Evolutionary conservation across 1,140 invertebrate species (phyloP).

Genomic region (Vollenhovia emeryi): DNA sequence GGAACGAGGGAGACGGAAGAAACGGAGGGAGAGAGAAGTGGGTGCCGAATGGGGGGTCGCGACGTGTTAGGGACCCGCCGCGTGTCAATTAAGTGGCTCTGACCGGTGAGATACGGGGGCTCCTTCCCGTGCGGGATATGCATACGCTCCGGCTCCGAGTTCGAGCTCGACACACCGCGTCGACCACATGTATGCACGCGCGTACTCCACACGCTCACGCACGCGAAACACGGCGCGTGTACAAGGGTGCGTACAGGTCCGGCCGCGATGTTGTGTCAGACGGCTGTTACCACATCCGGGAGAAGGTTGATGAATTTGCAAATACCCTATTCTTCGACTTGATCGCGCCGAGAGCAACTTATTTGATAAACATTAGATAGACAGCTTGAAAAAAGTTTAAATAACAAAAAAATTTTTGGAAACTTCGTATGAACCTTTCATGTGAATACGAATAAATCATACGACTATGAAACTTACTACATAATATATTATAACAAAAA

Average conservation of each 20-base stretch:
- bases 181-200: slow-evolving; percentile 43
- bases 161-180: slow-evolving; percentile 46
- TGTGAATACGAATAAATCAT: neutral
- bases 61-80: slow-evolving; percentile 83
- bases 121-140: slow-evolving; percentile 81
- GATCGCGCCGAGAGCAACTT: neutral
- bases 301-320: slow-evolving; percentile 28
- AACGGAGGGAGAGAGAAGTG: neutral
- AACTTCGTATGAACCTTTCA: neutral
- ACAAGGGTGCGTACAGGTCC: neutral
- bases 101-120: slow-evolving; percentile 83
- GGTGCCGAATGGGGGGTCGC: slow-evolving; percentile 80
- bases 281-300: neutral
- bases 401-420: neutral
- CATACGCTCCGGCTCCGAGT: slow-evolving; percentile 68
- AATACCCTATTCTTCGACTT: neutral
- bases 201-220: slow-evolving; percentile 30
- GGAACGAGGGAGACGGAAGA: neutral
- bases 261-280: neutral
- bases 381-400: neutral
- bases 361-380: neutral
- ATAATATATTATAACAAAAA: no score
- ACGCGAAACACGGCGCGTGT: slow-evolving; percentile 25
- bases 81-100: slow-evolving; percentile 85
- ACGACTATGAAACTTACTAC: neutral